Evolutionary conservation across 2,113 vertebrate species (phyloP), one percentile per base, ranked within the genome.

Genomic region (Bubalus kerabau): DNA sequence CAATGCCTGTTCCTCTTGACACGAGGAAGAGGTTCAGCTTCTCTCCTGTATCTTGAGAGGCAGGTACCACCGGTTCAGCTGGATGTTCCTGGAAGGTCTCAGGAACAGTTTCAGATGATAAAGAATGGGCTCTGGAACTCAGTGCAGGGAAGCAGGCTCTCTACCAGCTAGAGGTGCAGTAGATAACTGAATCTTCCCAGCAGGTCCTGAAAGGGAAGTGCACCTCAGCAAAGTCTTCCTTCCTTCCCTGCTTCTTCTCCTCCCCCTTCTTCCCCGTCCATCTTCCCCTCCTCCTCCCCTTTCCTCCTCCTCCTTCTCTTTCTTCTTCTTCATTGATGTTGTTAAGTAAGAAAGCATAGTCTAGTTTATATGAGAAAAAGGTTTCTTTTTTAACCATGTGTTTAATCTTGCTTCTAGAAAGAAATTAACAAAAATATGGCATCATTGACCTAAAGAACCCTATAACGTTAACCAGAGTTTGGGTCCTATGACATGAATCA

Each of bases 371-470:
- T 62, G 11, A 87, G 28, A 14, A 89, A 94, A 43, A 3, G n/a
- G 46, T 71, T 88, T 3, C n/a, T 54, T 32, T 52, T 93, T 78
- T 8, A 89, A 95, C 43, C 30, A 57, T 14, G 1, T 60, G 9
- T 94, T 91, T 93, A 26, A 64, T 96, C 32, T 87, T 90, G 14
- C 30, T 87, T 15, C 36, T 90, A 36, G 64, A 19, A 16, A 87
- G 24, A 50, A 81, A 82, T 10, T 21, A 83, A 30, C 1, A 26
- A 93, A 87, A 91, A 59, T 28, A 91, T 14, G 28, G 8, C 9
- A 59, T 76, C 54, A 48, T 21, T 36, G 43, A 88, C 10, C n/a
- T 93, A 87, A 40, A 67, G 36, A 85, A 28, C 62, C 24, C 36
- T 19, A 5, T 36, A 80, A 64, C 13, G 8, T 46, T 95, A 36